Evolutionary conservation across 2,113 vertebrate genomes (phyloP).

Genomic region (Tringa solitaria): DNA sequence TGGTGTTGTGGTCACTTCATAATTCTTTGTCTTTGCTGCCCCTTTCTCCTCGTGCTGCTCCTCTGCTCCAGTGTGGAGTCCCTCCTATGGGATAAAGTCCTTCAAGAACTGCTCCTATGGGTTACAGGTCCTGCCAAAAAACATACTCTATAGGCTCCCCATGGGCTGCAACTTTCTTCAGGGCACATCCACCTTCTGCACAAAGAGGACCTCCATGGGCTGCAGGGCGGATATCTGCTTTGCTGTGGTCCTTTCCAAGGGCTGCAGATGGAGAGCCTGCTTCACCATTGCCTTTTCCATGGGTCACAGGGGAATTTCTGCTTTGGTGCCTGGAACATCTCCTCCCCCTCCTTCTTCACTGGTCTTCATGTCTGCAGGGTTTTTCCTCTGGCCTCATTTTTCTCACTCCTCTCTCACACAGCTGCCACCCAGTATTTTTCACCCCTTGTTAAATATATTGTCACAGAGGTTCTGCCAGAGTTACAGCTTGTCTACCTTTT

Average conservation of each 20-base stretch:
- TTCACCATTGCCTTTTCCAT: neutral
- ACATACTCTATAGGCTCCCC: accelerated
- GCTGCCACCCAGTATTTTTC: neutral
- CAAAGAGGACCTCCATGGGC: accelerated
- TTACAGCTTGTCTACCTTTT: neutral
- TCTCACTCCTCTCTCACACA: neutral
- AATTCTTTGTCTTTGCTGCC: accelerated
- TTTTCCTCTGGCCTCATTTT: neutral
- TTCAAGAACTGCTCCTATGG: neutral
- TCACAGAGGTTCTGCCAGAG: accelerated
- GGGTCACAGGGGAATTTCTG: neutral
- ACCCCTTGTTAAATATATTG: neutral
- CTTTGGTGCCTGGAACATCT: accelerated
- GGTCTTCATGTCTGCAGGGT: neutral
- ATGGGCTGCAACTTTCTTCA: neutral
- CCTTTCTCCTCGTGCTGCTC: neutral
- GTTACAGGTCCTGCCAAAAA: neutral
- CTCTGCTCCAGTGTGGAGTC: neutral
- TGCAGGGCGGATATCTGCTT: neutral
- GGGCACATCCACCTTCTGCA: neutral
- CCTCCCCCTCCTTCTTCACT: neutral
- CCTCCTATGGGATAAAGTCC: neutral
- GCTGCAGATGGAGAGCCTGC: neutral
- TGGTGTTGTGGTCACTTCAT: neutral
- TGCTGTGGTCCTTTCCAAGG: neutral